A percentile compares a stretch with the other conserved stretches of the same genome.
Evolutionary conservation across 2,888 invertebrate species (phyloP).

Genomic region (Blastobasis adustella): DNA sequence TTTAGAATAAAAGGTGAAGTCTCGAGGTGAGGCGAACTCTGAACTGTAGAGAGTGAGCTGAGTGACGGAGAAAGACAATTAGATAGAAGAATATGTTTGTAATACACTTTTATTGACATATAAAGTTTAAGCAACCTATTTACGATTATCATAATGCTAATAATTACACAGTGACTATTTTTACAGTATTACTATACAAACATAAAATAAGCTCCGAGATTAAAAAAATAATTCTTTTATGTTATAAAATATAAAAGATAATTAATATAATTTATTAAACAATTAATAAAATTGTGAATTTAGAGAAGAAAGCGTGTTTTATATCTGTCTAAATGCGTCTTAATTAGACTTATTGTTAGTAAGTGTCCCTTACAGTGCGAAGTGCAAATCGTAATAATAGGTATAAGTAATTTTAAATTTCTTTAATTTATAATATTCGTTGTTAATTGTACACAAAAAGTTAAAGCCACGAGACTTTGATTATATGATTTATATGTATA

Average conservation of each 20-base stretch:
- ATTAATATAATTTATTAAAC: slow-evolving; percentile 45
- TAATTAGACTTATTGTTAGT: too few relatives aligned
- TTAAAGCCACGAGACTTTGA: too few relatives aligned
- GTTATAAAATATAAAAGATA: slow-evolving; percentile 49
- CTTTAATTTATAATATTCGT: too few relatives aligned
- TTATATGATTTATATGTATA: too few relatives aligned
- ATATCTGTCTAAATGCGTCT: too few relatives aligned
- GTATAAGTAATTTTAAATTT: too few relatives aligned
- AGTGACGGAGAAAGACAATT: too few relatives aligned
- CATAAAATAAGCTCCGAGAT: slow-evolving; percentile 43
- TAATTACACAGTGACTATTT: slow-evolving; percentile 57
- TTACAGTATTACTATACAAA: slow-evolving; percentile 60
- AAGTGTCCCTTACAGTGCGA: too few relatives aligned
- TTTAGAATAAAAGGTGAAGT: not conserved
- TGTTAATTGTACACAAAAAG: too few relatives aligned
- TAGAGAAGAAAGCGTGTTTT: slow-evolving; percentile 1
- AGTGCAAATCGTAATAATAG: too few relatives aligned
- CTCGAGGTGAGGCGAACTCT: not conserved
- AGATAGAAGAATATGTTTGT: not conserved
- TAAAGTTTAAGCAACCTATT: slow-evolving; percentile 59
- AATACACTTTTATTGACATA: slow-evolving; percentile 56
- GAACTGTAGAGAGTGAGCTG: too few relatives aligned
- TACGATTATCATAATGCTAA: slow-evolving; percentile 26
- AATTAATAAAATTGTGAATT: slow-evolving; percentile 19
- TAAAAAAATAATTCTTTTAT: slow-evolving; percentile 56